Base-by-base conservation (phyloP, 2,797 vertebrate genomes). In the Capromys pilorides region DNA sequence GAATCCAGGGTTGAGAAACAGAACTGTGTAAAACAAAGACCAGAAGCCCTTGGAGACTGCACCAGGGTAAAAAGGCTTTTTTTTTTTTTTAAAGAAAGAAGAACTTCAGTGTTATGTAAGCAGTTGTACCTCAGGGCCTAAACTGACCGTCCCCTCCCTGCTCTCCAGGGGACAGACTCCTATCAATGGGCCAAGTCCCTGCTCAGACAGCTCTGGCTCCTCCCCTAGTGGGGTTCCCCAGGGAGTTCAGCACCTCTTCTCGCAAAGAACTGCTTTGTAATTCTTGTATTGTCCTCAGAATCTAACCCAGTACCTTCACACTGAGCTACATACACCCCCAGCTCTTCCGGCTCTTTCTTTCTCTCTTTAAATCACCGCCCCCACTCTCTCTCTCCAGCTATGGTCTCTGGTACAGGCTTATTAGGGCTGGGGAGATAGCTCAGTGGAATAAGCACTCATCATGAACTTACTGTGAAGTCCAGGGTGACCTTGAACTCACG, bases 1-100 rank as follows among this genome's bases (percentile, higher is more conserved):
- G 77, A 93, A 95, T 36, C 7, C 39, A 59, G 45, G 39, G 54
- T 54, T 94, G 64, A 9, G 64, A 87, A 94, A 84, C n/a, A 33
- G 33, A 6, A 18, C 82, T 66, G 16, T 57, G 51, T 41, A 61
- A 45, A 93, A 86, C 57, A 83, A 59, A 89, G 59, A 51, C 28
- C 41, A 71, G 26, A 13, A 33, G 5, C 5, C 18, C 33, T 21
- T 39, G 24, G 36, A 36, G 64, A 61, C 24, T 5, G 21, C 7
- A 6, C 4, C n/a, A 41, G 28, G 8, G 36, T 28, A 31, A 9
- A 36, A 54, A 49, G n/a, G 67, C n/a, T 79, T 78, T 78, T 77
- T 69, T 75, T 79, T 78, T 78, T 77, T 69, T 75, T 77, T 49
- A 18, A 51, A 78, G 45, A 33, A 28, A 45, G 61, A 81, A 75